These are phyloP conservation scores for Drosophila insularis DNA, from an alignment of 1,140 invertebrate species.

Conservation along the genomic window DNA sequence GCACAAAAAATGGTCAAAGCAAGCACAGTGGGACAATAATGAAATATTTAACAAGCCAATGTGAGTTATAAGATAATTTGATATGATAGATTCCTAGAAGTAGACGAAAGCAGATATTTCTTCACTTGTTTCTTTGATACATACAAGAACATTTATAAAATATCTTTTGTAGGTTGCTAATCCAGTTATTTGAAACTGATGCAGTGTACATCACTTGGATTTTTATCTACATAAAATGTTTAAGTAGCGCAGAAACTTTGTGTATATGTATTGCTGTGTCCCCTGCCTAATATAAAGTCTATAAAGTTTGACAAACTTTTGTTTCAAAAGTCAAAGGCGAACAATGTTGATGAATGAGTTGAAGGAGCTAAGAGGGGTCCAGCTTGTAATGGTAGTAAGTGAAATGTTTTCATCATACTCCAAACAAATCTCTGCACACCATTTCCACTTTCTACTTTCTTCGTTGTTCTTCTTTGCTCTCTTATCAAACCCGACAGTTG, in stretches of 20 bases:
- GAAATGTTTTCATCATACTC: slow-evolving; percentile 16
- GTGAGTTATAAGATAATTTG: too few relatives aligned
- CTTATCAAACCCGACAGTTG: slow-evolving; percentile 52
- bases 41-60: not conserved
- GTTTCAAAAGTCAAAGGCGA: slow-evolving; percentile 75
- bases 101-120: too few relatives aligned
- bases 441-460: not conserved
- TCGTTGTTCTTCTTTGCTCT: slow-evolving; percentile 4
- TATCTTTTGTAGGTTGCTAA: slow-evolving; percentile 2
- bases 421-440: not conserved
- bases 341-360: slow-evolving; percentile 72
- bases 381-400: not conserved
- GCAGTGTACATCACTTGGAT: slow-evolving; percentile 36
- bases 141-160: not conserved
- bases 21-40: not conserved
- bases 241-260: slow-evolving; percentile 45
- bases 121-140: too few relatives aligned
- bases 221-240: slow-evolving; percentile 49
- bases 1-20: not conserved
- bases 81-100: too few relatives aligned
- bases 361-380: slow-evolving; percentile 35
- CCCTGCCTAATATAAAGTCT: slow-evolving; percentile 37
- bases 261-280: slow-evolving; percentile 21
- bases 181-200: slow-evolving; percentile 29
- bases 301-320: slow-evolving; percentile 76